Conservation (phyloP, 2,797 vertebrate genomes). For the Arnoldichthys spilopterus region DNA sequence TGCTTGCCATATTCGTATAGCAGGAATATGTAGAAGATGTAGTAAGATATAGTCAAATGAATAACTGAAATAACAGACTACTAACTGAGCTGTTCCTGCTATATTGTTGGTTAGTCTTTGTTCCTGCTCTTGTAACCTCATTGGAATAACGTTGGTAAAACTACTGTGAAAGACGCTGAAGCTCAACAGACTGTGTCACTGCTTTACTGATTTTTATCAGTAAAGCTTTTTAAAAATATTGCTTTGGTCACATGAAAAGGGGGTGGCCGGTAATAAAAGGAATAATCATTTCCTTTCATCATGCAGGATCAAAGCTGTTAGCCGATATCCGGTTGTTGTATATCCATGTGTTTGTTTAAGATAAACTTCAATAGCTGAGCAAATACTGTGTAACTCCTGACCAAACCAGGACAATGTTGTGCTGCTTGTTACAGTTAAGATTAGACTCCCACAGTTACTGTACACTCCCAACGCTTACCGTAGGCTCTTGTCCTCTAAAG, state of each 20-base stretch:
- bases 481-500: background rate
- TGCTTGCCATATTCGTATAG: background rate
- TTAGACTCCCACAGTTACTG: slow-evolving; percentile 10
- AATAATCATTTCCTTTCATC: slow-evolving; percentile 31
- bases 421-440: slow-evolving; percentile 26
- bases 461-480: background rate
- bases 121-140: background rate
- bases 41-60: background rate
- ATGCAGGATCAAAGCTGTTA: slow-evolving; percentile 39
- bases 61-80: background rate
- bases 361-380: slow-evolving; percentile 33
- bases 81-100: background rate
- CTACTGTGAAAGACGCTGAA: background rate
- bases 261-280: background rate
- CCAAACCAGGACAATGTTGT: slow-evolving; percentile 31
- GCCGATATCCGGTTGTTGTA: slow-evolving; percentile 38
- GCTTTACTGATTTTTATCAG: slow-evolving; percentile 28
- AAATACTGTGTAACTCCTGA: slow-evolving; percentile 31
- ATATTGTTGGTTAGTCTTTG: background rate
- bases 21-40: background rate
- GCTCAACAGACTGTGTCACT: background rate
- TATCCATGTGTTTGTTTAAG: slow-evolving; percentile 45
- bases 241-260: slow-evolving; percentile 8
- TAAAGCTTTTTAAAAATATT: background rate
- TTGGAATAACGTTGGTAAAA: background rate